phyloP scores from a whole-genome alignment of 1,140 invertebrate genomes.

The Pteromalus puparum region DNA sequence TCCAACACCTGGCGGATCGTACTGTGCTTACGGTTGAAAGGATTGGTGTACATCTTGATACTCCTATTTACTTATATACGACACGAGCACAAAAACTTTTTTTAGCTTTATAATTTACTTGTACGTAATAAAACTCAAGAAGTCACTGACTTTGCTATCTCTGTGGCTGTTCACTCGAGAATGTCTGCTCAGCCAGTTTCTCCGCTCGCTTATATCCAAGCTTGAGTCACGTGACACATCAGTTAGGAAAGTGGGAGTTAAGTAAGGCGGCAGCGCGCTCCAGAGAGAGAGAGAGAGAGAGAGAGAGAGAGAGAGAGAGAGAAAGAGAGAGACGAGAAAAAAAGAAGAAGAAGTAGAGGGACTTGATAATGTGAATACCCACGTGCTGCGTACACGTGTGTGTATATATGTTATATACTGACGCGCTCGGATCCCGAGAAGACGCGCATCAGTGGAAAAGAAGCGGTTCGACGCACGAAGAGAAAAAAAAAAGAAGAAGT shows the following conservation, averaged over 20 bases:
- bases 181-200: neutral
- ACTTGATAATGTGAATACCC: neutral
- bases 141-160: neutral
- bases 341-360: no score
- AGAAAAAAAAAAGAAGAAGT: no score
- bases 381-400: constrained; percentile 4
- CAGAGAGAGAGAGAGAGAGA: neutral
- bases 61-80: no score
- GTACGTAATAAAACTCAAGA: no score
- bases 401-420: neutral
- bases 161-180: neutral
- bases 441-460: no score
- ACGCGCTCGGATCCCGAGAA: neutral
- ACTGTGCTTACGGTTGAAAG: constrained; percentile 84
- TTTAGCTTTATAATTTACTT: no score
- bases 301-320: neutral
- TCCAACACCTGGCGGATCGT: constrained; percentile 83
- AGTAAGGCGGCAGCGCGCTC: neutral
- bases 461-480: no score
- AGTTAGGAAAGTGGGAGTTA: neutral
- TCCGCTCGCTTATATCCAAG: neutral
- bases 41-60: constrained; percentile 83
- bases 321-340: no score
- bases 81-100: neutral
- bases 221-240: neutral